Evolutionary conservation across 1,140 invertebrate species (phyloP), one percentile per base, ranked within the genome.

Genomic region (Zaprionus lachaisei): DNA sequence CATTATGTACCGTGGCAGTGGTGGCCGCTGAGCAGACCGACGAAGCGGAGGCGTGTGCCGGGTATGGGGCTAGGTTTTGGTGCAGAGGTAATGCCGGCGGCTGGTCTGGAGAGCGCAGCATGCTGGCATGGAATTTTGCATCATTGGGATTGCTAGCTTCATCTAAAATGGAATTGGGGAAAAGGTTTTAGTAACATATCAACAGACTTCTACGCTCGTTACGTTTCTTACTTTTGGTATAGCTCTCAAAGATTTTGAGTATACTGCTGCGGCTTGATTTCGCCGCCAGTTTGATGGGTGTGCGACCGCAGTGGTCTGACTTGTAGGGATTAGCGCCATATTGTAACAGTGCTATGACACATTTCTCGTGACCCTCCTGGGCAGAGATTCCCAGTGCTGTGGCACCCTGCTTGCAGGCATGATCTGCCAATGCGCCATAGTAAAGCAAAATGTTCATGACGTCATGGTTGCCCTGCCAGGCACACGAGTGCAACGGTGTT

Each of bases 341-440:
- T 87, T 97, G 96, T 4, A 99, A 93, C 37, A 99, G 93, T 63
- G 97, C 96, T 64, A 96, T 93, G 0, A 99, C 98, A 81, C 98
- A 98, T 63, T 97, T 96, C 80, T 98, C 97, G 91, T 99, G 98
- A 0, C 98, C 98, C 93, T 99, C 96, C 92, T 97, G 96, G 2
- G 96, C 96, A 1, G 96, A 96, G 60, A 97, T 97, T 68, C 96
- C 96, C 67, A 99, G 93, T 41, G 98, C 97, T 56, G 98, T 99
- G 38, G 98, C 98, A 37, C 98, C 98, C 94, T 97, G 96, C 92
- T 98, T 98, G 92, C 98, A 99, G 9, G 97, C 97, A 89, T 98
- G 97, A 93, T 98, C 96, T 15, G 98, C 96, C 68, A 94, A 93
- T 0, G 98, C 96, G 5, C 96, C 96, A 78, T 95, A 95, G 85